Evolutionary conservation across 92 coral and sea anemone species (phyloP).

Genomic region (Epizoanthus stellaris): DNA sequence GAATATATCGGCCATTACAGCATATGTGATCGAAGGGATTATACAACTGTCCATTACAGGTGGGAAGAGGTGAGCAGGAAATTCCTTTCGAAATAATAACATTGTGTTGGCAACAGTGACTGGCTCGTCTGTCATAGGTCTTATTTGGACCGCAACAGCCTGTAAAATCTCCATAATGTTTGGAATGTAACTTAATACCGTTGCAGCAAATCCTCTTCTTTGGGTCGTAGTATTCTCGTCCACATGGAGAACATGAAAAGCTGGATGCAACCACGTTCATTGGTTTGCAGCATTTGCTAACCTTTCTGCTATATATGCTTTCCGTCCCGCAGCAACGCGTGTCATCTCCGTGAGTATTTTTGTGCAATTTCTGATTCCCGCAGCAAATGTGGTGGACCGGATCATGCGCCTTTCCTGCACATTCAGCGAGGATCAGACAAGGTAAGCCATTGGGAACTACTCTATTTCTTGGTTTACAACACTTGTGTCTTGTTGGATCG

Average conservation of each 20-base stretch:
- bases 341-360: not conserved
- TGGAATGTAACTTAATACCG: not conserved
- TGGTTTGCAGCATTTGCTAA: not conserved
- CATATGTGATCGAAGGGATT: not conserved
- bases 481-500: not conserved
- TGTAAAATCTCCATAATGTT: not conserved
- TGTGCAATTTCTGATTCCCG: not conserved
- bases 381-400: slow-evolving; percentile 1
- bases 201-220: not conserved
- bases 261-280: not conserved
- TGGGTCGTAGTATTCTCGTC: not conserved
- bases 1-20: slow-evolving; percentile 18
- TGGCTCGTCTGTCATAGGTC: slow-evolving; percentile 4
- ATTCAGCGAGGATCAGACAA: not conserved
- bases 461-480: not conserved
- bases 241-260: slow-evolving; percentile 2
- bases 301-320: not conserved
- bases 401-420: slow-evolving; percentile 2
- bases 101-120: not conserved
- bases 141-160: not conserved
- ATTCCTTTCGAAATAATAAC: not conserved
- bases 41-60: slow-evolving; percentile 17
- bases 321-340: slow-evolving; percentile 3
- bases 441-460: slow-evolving; percentile 6
- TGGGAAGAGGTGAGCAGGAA: not conserved